Evolutionary conservation across 2,797 vertebrate genomes (phyloP), one percentile per base, ranked within the genome.

Genomic region (Apogon talboti): DNA sequence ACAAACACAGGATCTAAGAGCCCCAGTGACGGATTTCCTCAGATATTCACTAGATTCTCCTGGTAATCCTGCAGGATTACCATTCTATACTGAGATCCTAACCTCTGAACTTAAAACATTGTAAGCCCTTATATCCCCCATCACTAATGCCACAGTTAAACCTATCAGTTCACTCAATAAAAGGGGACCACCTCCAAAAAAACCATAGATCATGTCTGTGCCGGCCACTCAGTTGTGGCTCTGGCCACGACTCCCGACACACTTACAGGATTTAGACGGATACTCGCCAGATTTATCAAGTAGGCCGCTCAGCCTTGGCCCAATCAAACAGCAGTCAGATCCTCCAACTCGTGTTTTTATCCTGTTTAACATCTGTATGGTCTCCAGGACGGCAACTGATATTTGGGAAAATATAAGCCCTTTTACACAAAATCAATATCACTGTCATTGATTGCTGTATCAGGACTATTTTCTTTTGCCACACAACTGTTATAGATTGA

Each of bases 41-140:
- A 84, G 83, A 90, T 91, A 84, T 87, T 90, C 76, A 77, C 74
- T 72, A 87, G 87, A 88, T 87, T 90, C 76, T 42, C 35, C 13
- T 63, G 1, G 72, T 91, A 90, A 91, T 91, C 90, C 82, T 48
- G 33, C 0, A 11, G 83, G 89, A 91, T 92, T 91, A 92, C 79
- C 67, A 63, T 82, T 77, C 80, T 82, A 86, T 82, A 90, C 73
- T 2, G 18, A 84, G 76, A 62, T 52, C 66, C 71, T 83, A 84
- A 90, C 87, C 90, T 88, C 80, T 89, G 85, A 88, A 88, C 76
- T 66, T 77, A 82, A 84, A 90, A 79, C 86, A 86, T 83, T 66
- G 71, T 89, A 89, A 91, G 38, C 63, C 74, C 78, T 69, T 78
- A 81, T 55, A 84, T 84, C 81, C 74, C 74, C 65, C 58, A 63